Evolutionary conservation across 2,113 vertebrate species (phyloP).

Genomic region (Theristicus caerulescens): DNA sequence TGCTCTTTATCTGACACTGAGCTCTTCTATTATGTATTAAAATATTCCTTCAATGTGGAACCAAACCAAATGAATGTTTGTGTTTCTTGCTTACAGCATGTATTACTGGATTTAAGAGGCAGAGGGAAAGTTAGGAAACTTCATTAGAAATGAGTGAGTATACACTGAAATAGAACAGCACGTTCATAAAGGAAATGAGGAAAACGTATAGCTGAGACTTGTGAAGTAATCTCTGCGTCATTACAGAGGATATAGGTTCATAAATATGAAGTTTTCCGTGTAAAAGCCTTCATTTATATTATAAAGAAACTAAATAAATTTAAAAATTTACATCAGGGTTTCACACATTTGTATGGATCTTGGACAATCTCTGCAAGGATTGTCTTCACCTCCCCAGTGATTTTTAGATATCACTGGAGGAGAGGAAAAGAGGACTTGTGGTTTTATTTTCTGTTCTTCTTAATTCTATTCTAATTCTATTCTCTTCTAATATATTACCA

Average conservation of each 20-base stretch:
- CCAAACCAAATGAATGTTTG: not conserved
- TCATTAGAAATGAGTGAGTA: not conserved
- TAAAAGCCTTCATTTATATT: not conserved
- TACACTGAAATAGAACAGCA: not conserved
- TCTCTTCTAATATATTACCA: not conserved
- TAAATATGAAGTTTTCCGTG: not conserved
- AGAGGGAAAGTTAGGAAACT: not conserved
- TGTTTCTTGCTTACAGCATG: not conserved
- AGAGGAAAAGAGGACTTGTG: not conserved
- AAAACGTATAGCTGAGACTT: not conserved
- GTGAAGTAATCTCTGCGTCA: not conserved
- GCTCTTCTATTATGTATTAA: not conserved
- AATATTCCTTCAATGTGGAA: not conserved
- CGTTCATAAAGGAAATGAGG: not conserved
- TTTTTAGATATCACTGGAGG: not conserved
- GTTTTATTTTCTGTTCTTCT: not conserved
- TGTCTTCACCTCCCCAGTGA: not conserved
- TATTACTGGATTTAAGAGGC: not conserved
- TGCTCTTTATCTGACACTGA: not conserved
- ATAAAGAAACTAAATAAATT: not conserved
- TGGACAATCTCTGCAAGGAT: not conserved
- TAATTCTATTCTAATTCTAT: not conserved
- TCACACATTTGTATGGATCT: not conserved
- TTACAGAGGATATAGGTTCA: not conserved
- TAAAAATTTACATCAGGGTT: not conserved